Evolutionary conservation across 2,888 invertebrate species (phyloP).

Genomic region (Lampropteryx suffumata): DNA sequence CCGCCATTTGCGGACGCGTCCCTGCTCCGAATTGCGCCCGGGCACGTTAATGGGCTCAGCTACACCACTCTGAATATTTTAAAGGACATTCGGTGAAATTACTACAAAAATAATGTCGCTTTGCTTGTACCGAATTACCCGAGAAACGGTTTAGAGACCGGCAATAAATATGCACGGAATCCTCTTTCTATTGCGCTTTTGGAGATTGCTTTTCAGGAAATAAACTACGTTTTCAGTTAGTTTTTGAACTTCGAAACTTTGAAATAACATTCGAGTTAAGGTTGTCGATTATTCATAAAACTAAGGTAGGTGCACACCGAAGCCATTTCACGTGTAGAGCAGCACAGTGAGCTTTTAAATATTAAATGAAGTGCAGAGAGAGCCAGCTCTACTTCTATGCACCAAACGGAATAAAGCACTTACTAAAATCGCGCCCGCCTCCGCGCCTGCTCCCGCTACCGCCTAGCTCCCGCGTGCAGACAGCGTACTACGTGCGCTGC

Average conservation of each 20-base stretch:
- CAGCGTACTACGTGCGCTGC: conserved; percentile 76
- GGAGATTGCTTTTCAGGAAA: conserved; percentile 72
- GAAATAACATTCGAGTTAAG: conserved; percentile 23
- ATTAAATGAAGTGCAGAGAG: conserved; percentile 70
- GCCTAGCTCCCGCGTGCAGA: conserved; percentile 61
- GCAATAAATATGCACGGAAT: conserved; percentile 77
- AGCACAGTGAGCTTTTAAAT: conserved; percentile 67
- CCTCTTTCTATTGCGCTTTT: conserved; percentile 73
- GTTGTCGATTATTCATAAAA: conserved; percentile 54
- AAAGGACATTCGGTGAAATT: conserved; percentile 81
- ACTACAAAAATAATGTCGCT: conserved; percentile 82
- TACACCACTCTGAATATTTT: conserved; percentile 81
- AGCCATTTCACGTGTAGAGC: conserved; percentile 61
- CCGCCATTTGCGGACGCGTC: conserved; percentile 79
- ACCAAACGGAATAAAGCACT: conserved; percentile 43
- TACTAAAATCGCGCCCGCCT: conserved; percentile 34
- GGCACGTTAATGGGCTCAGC: conserved; percentile 79
- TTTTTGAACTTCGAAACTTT: conserved; percentile 24
- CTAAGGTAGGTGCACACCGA: conserved; percentile 36
- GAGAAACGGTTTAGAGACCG: conserved; percentile 77
- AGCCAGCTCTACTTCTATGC: conserved; percentile 37
- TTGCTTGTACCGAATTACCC: conserved; percentile 79
- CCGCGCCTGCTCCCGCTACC: conserved; percentile 47
- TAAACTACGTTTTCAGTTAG: conserved; percentile 57
- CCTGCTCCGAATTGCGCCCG: conserved; percentile 75